Evolutionary conservation across 1,140 invertebrate species (phyloP).

Genomic region (Lepidurus apus): DNA sequence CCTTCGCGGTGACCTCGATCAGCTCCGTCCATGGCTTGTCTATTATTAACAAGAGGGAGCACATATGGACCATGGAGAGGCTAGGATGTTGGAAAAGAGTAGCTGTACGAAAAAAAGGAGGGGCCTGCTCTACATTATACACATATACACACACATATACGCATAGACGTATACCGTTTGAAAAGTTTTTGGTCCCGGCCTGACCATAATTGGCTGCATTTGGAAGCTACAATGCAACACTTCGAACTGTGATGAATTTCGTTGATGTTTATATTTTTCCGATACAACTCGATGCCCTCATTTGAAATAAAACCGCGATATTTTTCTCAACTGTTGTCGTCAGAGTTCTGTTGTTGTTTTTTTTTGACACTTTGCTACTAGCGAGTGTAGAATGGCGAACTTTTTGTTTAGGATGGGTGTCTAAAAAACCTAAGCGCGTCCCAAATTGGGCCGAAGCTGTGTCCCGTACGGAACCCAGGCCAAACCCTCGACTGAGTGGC

Average conservation of each 20-base stretch:
- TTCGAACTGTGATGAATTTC: background rate
- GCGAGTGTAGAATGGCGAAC: background rate
- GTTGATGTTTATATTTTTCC: background rate
- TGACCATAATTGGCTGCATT: background rate
- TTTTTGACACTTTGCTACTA: background rate
- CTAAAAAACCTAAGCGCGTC: background rate
- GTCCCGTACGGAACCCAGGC: background rate
- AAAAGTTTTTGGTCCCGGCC: background rate
- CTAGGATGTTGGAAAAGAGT: background rate
- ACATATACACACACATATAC: constrained; percentile 1
- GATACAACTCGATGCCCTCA: background rate
- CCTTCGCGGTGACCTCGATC: constrained; percentile 16
- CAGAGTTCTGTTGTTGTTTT: background rate
- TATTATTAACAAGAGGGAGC: constrained; percentile 11
- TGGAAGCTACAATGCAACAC: background rate
- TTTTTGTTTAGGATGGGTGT: background rate
- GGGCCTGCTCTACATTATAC: background rate
- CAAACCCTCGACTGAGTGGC: constrained; percentile 13
- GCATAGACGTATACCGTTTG: background rate
- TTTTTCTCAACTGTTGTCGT: background rate
- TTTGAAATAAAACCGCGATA: background rate
- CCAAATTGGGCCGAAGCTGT: constrained; percentile 8
- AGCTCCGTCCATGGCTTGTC: constrained; percentile 12
- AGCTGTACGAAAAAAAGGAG: constrained; percentile 10
- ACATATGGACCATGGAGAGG: background rate